Evolutionary conservation across 2,797 vertebrate genomes (phyloP).

Genomic region (Phalloptychus januarius): DNA sequence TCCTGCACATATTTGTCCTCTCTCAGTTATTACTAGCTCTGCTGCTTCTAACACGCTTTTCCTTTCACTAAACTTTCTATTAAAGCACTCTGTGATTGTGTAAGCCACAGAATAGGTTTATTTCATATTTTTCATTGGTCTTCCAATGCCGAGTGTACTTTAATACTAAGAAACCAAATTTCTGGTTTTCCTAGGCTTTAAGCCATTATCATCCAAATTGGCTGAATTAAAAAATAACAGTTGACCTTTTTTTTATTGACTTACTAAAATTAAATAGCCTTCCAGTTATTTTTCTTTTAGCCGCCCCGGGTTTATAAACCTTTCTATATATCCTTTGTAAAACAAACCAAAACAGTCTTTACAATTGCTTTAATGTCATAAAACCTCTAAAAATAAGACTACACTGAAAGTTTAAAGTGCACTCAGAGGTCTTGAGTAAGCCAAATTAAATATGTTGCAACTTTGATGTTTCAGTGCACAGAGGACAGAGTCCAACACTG

Average conservation of each 20-base stretch:
- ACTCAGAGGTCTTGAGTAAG: not conserved
- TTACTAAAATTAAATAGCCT: not conserved
- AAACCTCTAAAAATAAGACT: not conserved
- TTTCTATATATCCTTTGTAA: not conserved
- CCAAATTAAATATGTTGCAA: conserved; percentile 3
- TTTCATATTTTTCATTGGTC: not conserved
- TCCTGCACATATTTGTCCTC: not conserved
- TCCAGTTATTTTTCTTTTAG: not conserved
- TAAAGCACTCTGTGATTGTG: not conserved
- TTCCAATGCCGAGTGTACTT: not conserved
- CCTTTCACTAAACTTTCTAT: not conserved
- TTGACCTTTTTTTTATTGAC: not conserved
- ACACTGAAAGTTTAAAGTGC: not conserved
- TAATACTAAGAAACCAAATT: not conserved
- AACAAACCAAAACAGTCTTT: not conserved
- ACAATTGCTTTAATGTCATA: rapidly evolving
- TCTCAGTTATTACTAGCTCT: not conserved
- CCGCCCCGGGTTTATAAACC: not conserved
- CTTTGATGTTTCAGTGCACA: not conserved
- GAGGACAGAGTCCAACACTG: conserved; percentile 17
- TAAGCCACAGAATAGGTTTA: not conserved
- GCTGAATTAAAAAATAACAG: not conserved
- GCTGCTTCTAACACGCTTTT: not conserved
- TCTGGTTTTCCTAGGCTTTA: not conserved
- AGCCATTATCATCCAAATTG: not conserved